These are phyloP conservation scores for Andrena bucephala DNA, from an alignment of 2,888 invertebrate species.

Conservation along the genomic window DNA sequence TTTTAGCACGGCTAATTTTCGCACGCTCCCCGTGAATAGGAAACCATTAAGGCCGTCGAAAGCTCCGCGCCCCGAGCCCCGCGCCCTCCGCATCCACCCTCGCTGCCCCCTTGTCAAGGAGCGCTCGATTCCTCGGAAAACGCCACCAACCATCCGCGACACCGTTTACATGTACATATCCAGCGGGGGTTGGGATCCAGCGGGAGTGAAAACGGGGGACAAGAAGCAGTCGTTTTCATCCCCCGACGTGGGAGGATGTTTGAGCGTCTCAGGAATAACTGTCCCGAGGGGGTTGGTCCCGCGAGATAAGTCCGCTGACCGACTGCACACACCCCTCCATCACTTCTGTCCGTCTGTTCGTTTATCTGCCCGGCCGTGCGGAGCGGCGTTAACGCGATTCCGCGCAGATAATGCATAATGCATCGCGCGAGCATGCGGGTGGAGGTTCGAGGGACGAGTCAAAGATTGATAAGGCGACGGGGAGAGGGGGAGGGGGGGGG, in stretches of 20 bases:
- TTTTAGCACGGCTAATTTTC: slow-evolving; percentile 77
- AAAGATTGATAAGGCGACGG: slow-evolving; percentile 63
- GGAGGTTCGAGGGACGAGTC: slow-evolving; percentile 47
- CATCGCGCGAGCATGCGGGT: slow-evolving; percentile 20
- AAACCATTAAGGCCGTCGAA: slow-evolving; percentile 65
- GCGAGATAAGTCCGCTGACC: slow-evolving; percentile 45
- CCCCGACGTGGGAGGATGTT: neutral
- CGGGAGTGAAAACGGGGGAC: neutral
- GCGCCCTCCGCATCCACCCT: neutral
- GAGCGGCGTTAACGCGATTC: neutral
- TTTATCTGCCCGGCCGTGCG: neutral
- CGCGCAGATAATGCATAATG: slow-evolving; percentile 17
- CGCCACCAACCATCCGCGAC: too few species aligned
- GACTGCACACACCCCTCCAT: slow-evolving; percentile 33
- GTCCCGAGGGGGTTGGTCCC: slow-evolving; percentile 23
- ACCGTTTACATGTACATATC: too few species aligned
- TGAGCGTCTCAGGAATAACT: neutral
- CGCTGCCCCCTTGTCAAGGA: slow-evolving; percentile 13
- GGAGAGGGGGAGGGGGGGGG: neutral
- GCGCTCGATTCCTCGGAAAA: slow-evolving; percentile 11
- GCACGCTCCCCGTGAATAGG: slow-evolving; percentile 68
- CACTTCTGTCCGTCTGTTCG: slow-evolving; percentile 22
- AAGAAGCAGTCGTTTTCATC: neutral
- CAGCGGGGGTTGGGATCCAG: neutral
- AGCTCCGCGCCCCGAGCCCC: slow-evolving; percentile 46